These are phyloP conservation scores for Oscheius sp. DNA, from an alignment of 2,888 invertebrate genomes.

Conservation along the genomic window DNA sequence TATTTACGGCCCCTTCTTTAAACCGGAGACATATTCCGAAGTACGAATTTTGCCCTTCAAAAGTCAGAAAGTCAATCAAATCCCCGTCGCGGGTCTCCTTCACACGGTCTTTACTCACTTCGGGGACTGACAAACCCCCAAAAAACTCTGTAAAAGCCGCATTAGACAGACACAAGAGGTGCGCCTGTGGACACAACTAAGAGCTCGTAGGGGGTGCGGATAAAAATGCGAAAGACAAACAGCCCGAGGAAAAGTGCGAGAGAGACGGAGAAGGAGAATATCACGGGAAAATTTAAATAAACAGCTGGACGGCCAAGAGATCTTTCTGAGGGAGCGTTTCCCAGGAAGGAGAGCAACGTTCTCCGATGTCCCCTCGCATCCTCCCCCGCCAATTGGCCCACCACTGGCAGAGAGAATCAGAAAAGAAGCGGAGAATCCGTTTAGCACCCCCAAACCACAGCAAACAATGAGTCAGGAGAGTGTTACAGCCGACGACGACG, in stretches of 20 bases:
- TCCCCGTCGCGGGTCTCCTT: background rate
- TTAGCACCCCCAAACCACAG: constrained; percentile 10
- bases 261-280: background rate
- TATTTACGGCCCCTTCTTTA: too few relatives aligned
- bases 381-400: too few relatives aligned
- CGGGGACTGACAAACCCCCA: background rate
- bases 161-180: constrained; percentile 13
- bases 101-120: background rate
- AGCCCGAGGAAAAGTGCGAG: background rate
- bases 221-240: constrained; percentile 17
- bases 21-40: too few relatives aligned
- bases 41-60: too few relatives aligned
- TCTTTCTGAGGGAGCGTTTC: too few relatives aligned
- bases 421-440: constrained; percentile 1
- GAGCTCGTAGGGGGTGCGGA: constrained; percentile 13
- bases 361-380: too few relatives aligned
- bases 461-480: constrained; percentile 20
- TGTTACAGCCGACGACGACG: constrained; percentile 12
- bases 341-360: too few relatives aligned
- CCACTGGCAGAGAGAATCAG: background rate
- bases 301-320: too few relatives aligned
- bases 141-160: constrained; percentile 20
- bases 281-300: too few relatives aligned
- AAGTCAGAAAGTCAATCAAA: background rate
- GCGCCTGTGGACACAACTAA: constrained; percentile 31